Percentiles rank a stretch among this genome's conserved stretches.
These are phyloP conservation scores for Tribolium castaneum DNA, from an alignment of 1,140 invertebrate species.

Conservation along the genomic window DNA sequence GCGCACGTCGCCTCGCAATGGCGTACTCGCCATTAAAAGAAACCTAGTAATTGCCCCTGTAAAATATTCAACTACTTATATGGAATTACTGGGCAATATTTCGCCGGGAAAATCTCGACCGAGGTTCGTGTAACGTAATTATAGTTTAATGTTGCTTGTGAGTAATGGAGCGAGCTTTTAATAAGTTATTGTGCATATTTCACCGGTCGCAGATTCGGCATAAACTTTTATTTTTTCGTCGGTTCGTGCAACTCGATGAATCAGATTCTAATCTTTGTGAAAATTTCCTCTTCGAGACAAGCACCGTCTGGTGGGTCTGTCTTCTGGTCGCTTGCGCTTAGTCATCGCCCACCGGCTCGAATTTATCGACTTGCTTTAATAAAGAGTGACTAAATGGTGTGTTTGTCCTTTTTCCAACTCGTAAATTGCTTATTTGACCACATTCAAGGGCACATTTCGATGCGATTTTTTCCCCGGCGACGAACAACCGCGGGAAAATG, in stretches of 20 bases:
- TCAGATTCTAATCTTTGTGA: background rate
- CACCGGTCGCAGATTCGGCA: background rate
- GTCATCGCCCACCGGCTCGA: constrained; percentile 29
- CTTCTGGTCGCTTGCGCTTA: constrained; percentile 13
- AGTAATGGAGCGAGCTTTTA: constrained; percentile 24
- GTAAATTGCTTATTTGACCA: background rate
- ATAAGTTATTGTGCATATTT: constrained; percentile 33
- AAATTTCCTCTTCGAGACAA: background rate
- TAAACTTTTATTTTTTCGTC: background rate
- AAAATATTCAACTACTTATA: constrained; percentile 45
- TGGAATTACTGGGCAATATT: constrained; percentile 41
- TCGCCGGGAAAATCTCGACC: constrained; percentile 38
- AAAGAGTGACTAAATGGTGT: constrained; percentile 14
- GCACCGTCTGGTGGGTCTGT: background rate
- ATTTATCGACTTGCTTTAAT: constrained; percentile 25
- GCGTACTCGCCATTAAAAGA: constrained; percentile 8
- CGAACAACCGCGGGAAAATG: background rate
- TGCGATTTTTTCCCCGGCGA: background rate
- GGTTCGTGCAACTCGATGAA: background rate
- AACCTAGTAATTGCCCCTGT: constrained; percentile 29
- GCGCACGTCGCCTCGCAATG: background rate
- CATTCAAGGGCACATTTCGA: background rate
- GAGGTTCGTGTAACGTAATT: constrained; percentile 24
- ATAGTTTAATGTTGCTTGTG: constrained; percentile 20
- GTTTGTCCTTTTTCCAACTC: background rate